A percentile compares a stretch with the other conserved stretches of the same genome.
These are phyloP conservation scores for Apis laboriosa DNA, from an alignment of 1,140 invertebrate genomes.

Conservation along the genomic window DNA sequence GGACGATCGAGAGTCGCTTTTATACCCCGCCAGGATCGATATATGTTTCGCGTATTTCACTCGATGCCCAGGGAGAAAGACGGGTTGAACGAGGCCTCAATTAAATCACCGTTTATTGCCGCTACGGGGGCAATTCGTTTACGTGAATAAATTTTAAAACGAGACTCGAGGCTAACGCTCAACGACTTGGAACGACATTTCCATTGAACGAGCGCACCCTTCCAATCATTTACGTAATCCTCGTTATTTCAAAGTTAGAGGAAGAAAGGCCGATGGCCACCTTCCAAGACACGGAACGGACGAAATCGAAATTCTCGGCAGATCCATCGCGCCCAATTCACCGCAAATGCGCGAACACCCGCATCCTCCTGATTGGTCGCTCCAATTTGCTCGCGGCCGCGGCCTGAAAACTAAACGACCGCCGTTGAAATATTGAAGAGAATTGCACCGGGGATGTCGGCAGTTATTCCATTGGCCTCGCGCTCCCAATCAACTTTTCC, in stretches of 20 bases:
- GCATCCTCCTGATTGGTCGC: neutral
- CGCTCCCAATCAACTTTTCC: conserved; percentile 51
- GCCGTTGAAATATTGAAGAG: conserved; percentile 25
- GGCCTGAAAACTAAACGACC: conserved; percentile 13
- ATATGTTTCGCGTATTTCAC: conserved; percentile 14
- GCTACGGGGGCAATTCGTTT: conserved; percentile 12
- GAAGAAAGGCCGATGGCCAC: neutral
- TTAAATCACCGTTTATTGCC: conserved; percentile 56
- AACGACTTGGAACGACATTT: neutral
- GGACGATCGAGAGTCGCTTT: conserved; percentile 22
- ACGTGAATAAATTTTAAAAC: conserved; percentile 31
- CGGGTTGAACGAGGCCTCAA: neutral
- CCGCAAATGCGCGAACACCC: neutral
- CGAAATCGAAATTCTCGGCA: neutral
- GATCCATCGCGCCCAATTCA: neutral
- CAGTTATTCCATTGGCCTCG: conserved; percentile 69
- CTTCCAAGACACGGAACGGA: conserved; percentile 9
- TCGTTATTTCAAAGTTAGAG: neutral
- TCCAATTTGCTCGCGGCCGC: conserved; percentile 13
- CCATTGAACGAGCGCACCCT: neutral
- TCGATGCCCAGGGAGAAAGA: neutral
- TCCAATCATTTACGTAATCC: neutral
- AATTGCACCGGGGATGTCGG: conserved; percentile 66
- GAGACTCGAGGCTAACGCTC: neutral
- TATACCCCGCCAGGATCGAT: conserved; percentile 49